phyloP scores from a whole-genome alignment of 1,140 invertebrate species.

The Conus ventricosus region DNA sequence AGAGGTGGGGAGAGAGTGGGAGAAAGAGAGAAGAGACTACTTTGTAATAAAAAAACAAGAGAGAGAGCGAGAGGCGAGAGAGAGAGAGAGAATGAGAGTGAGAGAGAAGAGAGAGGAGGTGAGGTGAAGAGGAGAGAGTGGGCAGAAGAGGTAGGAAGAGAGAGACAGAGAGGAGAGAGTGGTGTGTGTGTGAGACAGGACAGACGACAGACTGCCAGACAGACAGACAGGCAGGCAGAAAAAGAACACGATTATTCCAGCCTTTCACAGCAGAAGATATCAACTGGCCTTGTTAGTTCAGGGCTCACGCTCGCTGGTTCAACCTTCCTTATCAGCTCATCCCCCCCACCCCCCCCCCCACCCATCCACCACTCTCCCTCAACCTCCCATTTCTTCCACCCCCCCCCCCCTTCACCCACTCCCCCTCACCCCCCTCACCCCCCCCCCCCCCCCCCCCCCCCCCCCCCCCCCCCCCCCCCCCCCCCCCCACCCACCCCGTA shows the following conservation, averaged over 20 bases:
- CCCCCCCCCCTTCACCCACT: background rate
- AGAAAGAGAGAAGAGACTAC: no score
- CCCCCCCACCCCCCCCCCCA: background rate
- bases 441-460: background rate
- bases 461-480: background rate
- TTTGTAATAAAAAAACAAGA: no score
- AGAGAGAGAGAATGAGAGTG: no score
- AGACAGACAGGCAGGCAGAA: background rate
- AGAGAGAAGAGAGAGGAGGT: no score
- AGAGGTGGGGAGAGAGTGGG: no score
- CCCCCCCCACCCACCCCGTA: background rate
- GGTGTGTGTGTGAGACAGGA: no score
- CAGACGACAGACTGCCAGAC: background rate
- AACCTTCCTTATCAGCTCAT: background rate
- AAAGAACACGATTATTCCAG: background rate
- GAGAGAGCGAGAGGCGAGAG: no score
- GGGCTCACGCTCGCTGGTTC: background rate
- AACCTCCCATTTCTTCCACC: background rate
- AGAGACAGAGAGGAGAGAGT: background rate
- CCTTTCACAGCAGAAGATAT: background rate
- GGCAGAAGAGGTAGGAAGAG: no score
- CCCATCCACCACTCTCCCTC: background rate
- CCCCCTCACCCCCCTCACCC: background rate
- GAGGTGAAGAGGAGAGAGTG: no score
- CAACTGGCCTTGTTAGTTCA: background rate